A percentile compares a stretch with the other conserved stretches of the same genome.
phyloP scores from a whole-genome alignment of 1,140 invertebrate species.

The Hermetia illucens region DNA sequence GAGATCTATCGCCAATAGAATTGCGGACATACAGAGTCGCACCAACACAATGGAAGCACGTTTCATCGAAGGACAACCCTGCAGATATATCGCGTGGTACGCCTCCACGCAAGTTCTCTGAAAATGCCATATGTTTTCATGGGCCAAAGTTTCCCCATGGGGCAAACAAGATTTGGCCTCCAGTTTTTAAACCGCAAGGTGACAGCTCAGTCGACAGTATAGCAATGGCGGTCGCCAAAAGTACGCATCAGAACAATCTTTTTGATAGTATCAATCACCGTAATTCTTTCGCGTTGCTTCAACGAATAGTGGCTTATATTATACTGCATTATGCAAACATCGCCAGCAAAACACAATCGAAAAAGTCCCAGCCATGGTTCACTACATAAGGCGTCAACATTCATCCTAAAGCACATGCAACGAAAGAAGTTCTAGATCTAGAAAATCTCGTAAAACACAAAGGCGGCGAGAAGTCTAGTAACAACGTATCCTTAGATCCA shows the following conservation, averaged over 20 bases:
- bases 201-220: too few relatives aligned
- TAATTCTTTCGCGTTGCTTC: too few relatives aligned
- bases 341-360: not conserved
- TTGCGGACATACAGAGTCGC: conserved; percentile 18
- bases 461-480: not conserved
- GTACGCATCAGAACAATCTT: too few relatives aligned
- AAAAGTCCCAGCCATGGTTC: not conserved
- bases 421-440: not conserved
- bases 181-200: too few relatives aligned
- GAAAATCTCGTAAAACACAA: not conserved
- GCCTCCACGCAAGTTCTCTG: conserved; percentile 10
- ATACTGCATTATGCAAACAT: too few relatives aligned
- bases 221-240: too few relatives aligned
- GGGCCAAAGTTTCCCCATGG: conserved; percentile 15
- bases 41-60: conserved; percentile 15
- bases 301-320: too few relatives aligned
- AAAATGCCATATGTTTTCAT: conserved; percentile 18
- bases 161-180: not conserved
- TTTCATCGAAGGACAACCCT: conserved; percentile 18
- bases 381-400: not conserved
- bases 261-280: too few relatives aligned
- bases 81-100: conserved; percentile 24
- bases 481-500: too few relatives aligned
- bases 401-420: not conserved
- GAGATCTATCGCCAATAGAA: conserved; percentile 18